These are phyloP conservation scores for Danionella cerebrum DNA, from an alignment of 2,113 vertebrate species.

Conservation along the genomic window DNA sequence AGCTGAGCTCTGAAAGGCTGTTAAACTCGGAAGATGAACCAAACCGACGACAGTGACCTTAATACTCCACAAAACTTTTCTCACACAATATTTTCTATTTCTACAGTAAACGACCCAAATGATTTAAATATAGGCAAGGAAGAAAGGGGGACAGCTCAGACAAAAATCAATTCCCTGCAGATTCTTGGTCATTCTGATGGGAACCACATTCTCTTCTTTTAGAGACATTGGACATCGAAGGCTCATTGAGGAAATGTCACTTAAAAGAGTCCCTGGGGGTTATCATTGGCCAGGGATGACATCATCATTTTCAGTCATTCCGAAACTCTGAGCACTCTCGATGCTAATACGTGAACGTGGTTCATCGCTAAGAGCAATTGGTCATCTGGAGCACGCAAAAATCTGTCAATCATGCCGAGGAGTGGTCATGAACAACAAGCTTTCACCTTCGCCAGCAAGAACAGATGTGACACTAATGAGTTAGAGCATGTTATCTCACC, in stretches of 20 bases:
- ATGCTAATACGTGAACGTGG: not conserved
- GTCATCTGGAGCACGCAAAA: conserved; percentile 23
- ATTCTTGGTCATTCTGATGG: conserved; percentile 15
- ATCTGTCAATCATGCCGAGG: conserved; percentile 32
- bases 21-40: conserved; percentile 14
- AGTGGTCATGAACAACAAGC: conserved; percentile 3
- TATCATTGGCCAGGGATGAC: not conserved
- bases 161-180: conserved; percentile 25
- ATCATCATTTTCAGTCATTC: not conserved
- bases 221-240: conserved; percentile 13
- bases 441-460: conserved; percentile 9
- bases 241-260: conserved; percentile 31
- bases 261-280: conserved; percentile 25
- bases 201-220: conserved; percentile 13
- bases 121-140: conserved; percentile 15
- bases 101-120: conserved; percentile 13
- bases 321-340: not conserved
- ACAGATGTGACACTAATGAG: conserved; percentile 38
- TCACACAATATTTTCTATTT: conserved; percentile 15
- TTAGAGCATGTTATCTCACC: conserved; percentile 17
- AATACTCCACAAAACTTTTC: conserved; percentile 18
- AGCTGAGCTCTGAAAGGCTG: conserved; percentile 15
- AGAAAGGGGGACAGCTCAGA: conserved; percentile 21
- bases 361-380: conserved; percentile 10
- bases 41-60: conserved; percentile 6